A percentile compares a stretch with the other conserved stretches of the same genome.
phyloP scores from a whole-genome alignment of 92 coral and sea anemone genomes.

The Diadumene lineata region DNA sequence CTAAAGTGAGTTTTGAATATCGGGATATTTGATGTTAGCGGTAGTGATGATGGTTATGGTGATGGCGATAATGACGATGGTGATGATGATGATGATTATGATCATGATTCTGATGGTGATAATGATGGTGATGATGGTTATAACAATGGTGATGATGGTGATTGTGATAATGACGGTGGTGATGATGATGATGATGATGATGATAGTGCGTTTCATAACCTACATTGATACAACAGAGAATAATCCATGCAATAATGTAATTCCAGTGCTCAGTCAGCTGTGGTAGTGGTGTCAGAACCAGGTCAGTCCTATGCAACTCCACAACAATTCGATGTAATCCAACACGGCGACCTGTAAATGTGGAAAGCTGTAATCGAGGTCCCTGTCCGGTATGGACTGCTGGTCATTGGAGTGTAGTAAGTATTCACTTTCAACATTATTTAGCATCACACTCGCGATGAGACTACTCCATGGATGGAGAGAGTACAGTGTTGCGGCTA shows the following conservation, averaged over 20 bases:
- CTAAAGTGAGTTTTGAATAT: conserved; percentile 58
- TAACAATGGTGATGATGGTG: background rate
- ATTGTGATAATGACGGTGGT: background rate
- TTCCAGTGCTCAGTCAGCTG: conserved; percentile 78
- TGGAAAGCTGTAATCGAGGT: conserved; percentile 50
- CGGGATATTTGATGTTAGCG: background rate
- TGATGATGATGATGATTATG: background rate
- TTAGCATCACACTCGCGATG: too few species aligned
- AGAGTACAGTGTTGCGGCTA: too few species aligned
- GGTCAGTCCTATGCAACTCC: conserved; percentile 43
- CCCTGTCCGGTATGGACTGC: conserved; percentile 62
- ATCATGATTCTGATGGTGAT: background rate
- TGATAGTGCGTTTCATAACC: background rate
- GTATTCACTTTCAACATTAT: background rate
- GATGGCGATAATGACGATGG: background rate
- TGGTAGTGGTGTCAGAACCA: conserved; percentile 56
- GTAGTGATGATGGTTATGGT: background rate
- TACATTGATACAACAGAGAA: background rate
- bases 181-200: background rate
- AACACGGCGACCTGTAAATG: conserved; percentile 39
- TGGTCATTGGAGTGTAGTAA: conserved; percentile 67
- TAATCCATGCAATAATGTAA: background rate
- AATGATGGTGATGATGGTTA: too few species aligned
- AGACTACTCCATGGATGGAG: too few species aligned
- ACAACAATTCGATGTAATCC: conserved; percentile 43